Percentiles rank a stretch among this genome's conserved stretches.
These are phyloP conservation scores for Actinia equina DNA, from an alignment of 64 coral and sea anemone species.

Conservation along the genomic window DNA sequence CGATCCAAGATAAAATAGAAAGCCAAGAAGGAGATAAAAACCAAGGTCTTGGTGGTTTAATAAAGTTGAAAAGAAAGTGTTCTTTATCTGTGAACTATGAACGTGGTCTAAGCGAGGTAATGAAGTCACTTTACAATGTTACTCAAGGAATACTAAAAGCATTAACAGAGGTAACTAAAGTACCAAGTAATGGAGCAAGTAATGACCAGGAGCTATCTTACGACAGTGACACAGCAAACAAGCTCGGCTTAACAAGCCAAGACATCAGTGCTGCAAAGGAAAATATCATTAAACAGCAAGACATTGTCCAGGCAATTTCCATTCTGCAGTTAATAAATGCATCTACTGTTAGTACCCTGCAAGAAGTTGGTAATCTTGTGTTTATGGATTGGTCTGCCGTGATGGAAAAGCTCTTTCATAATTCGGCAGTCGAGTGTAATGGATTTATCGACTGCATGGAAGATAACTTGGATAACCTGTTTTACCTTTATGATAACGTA, in stretches of 20 bases:
- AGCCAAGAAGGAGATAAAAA: background rate
- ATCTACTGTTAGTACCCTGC: slow-evolving; percentile 10
- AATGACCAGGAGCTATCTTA: background rate
- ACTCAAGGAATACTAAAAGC: background rate
- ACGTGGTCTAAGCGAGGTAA: slow-evolving; percentile 28
- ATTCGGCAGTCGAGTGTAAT: slow-evolving; percentile 4
- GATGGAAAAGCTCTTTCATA: slow-evolving; percentile 48
- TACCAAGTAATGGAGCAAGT: background rate
- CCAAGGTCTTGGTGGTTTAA: background rate
- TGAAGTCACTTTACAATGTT: slow-evolving; percentile 15
- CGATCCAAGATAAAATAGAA: background rate
- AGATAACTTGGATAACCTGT: slow-evolving; percentile 39
- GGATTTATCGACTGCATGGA: slow-evolving; percentile 53
- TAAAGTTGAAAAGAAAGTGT: slow-evolving; percentile 50
- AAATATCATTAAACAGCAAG: background rate
- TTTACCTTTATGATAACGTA: slow-evolving; percentile 40
- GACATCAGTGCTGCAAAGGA: slow-evolving; percentile 18
- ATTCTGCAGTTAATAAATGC: slow-evolving; percentile 13
- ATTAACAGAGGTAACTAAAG: background rate
- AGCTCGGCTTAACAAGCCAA: slow-evolving; percentile 25
- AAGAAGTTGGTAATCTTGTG: slow-evolving; percentile 15
- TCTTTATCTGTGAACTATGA: slow-evolving; percentile 46
- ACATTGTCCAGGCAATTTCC: background rate
- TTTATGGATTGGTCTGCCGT: slow-evolving; percentile 42
- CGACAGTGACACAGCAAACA: background rate